These are phyloP conservation scores for Trichoplusia ni DNA, from an alignment of 1,140 invertebrate genomes.

Conservation along the genomic window DNA sequence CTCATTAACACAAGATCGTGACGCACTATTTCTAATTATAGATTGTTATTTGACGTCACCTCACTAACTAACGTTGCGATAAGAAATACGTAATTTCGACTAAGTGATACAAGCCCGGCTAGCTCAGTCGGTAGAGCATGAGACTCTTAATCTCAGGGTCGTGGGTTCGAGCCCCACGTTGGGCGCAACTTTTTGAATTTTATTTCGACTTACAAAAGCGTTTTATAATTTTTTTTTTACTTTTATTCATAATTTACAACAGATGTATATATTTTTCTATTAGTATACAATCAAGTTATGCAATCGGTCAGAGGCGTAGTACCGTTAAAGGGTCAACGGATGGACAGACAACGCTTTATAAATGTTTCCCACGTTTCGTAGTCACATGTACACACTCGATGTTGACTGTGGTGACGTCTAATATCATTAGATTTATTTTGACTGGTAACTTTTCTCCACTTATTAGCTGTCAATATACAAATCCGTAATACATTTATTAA, in stretches of 20 bases:
- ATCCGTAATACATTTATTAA: constrained; percentile 28
- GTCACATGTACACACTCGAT: constrained; percentile 50
- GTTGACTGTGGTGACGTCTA: constrained; percentile 50
- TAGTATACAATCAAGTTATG: not conserved
- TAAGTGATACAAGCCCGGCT: constrained; percentile 50
- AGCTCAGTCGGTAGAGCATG: constrained; percentile 93
- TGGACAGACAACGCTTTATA: constrained; percentile 47
- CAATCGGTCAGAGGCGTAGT: constrained; percentile 33
- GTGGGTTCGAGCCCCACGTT: constrained; percentile 90
- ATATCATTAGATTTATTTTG: constrained; percentile 51
- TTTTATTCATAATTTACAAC: not conserved
- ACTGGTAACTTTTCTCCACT: constrained; percentile 43
- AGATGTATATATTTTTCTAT: not conserved
- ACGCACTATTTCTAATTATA: not conserved
- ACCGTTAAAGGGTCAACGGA: constrained; percentile 63
- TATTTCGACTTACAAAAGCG: constrained; percentile 28
- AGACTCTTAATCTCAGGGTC: constrained; percentile 96
- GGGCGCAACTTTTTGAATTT: constrained; percentile 50
- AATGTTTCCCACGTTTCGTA: constrained; percentile 63
- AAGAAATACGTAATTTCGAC: constrained; percentile 30
- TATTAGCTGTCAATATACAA: constrained; percentile 41
- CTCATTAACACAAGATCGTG: not conserved
- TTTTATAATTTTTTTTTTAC: constrained; percentile 11
- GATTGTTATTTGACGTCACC: not conserved
- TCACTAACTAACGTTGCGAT: not conserved